phyloP scores from a whole-genome alignment of 2,888 invertebrate genomes.

The Leptinotarsa juncta region DNA sequence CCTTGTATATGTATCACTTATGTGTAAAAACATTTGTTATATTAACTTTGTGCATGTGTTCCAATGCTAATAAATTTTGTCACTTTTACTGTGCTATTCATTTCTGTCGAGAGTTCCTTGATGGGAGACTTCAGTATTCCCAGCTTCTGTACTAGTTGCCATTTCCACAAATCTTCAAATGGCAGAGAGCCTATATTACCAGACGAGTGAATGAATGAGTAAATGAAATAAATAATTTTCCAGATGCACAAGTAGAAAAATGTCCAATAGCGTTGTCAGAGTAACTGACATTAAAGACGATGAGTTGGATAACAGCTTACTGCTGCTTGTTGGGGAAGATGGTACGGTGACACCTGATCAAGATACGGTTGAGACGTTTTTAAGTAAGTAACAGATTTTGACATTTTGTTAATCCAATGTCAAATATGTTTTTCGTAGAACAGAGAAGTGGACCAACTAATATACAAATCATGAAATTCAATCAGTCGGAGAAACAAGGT shows the following conservation, averaged over 20 bases:
- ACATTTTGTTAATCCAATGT: slow-evolving; percentile 12
- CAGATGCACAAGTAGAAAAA: slow-evolving; percentile 24
- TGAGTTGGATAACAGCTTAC: slow-evolving; percentile 72
- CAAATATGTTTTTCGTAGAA: slow-evolving; percentile 51
- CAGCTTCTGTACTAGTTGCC: background rate
- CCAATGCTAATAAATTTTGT: background rate
- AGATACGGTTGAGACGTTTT: slow-evolving; percentile 80
- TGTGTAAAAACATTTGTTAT: background rate
- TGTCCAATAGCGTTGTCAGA: slow-evolving; percentile 65
- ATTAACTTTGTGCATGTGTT: background rate
- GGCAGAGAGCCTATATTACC: background rate
- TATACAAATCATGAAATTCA: slow-evolving; percentile 63
- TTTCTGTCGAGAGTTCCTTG: background rate
- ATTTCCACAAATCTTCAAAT: background rate
- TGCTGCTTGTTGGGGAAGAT: slow-evolving; percentile 89
- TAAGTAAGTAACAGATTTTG: slow-evolving; percentile 73
- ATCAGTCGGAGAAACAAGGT: slow-evolving; percentile 60
- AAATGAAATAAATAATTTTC: background rate
- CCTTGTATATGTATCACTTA: slow-evolving; percentile 3
- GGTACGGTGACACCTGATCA: slow-evolving; percentile 86
- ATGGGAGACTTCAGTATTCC: background rate
- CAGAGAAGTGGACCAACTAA: slow-evolving; percentile 59
- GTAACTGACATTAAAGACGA: slow-evolving; percentile 64
- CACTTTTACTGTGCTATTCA: background rate
- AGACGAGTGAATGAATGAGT: background rate